These are phyloP conservation scores for Lota lota DNA, from an alignment of 2,113 vertebrate species.

Conservation along the genomic window DNA sequence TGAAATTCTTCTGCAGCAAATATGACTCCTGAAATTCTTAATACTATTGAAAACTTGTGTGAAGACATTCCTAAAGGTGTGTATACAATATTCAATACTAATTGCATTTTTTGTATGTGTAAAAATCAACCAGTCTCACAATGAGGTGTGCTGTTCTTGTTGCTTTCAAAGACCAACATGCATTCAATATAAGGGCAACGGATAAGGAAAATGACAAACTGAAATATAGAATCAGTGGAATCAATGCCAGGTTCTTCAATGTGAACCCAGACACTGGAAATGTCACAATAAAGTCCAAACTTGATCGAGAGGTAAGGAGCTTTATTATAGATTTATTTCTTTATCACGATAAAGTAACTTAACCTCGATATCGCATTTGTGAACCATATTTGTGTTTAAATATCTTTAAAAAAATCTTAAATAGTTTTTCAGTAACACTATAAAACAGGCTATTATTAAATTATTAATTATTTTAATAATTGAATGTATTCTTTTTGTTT, in stretches of 20 bases:
- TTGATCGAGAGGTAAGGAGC: slow-evolving; percentile 78
- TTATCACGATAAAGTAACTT: background rate
- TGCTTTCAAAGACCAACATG: slow-evolving; percentile 29
- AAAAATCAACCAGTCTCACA: background rate
- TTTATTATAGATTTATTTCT: background rate
- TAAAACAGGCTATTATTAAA: background rate
- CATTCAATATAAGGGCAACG: slow-evolving; percentile 64
- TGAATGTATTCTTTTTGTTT: background rate
- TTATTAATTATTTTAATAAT: background rate
- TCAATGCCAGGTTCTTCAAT: slow-evolving; percentile 39
- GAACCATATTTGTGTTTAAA: too few species aligned
- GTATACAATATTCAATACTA: background rate
- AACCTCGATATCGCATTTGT: background rate
- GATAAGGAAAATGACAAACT: slow-evolving; percentile 41
- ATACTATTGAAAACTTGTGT: fast-evolving
- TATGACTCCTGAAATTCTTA: background rate
- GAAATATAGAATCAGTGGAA: slow-evolving; percentile 48
- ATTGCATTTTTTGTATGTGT: background rate
- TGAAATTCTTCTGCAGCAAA: slow-evolving; percentile 47
- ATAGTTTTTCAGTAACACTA: too few species aligned
- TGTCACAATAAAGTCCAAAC: slow-evolving; percentile 12
- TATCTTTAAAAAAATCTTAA: too few species aligned
- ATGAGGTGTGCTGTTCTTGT: background rate
- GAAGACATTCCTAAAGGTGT: slow-evolving; percentile 49
- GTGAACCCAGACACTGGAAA: slow-evolving; percentile 7